Percentiles rank a stretch among this genome's conserved stretches.
phyloP scores from a whole-genome alignment of 2,797 vertebrate genomes.

The Hephaestus fuliginosus region DNA sequence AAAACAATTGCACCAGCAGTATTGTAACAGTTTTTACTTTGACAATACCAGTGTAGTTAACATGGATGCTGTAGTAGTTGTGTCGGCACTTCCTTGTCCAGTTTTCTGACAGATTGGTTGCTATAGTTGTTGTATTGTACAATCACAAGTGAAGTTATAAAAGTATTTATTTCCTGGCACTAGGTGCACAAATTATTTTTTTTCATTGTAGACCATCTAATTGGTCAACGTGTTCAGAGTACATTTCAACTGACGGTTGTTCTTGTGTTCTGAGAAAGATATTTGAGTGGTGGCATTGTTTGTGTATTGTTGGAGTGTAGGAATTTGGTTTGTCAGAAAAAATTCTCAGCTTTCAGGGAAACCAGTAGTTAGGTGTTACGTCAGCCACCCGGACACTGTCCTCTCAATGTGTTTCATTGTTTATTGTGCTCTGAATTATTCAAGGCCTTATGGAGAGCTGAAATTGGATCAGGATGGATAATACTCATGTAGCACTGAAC shows the following conservation, averaged over 20 bases:
- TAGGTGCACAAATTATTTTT: background rate
- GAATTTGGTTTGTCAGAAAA: slow-evolving; percentile 47
- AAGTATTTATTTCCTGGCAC: slow-evolving; percentile 4
- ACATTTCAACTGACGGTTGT: slow-evolving; percentile 37
- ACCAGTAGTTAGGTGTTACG: slow-evolving; percentile 55
- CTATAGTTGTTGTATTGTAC: slow-evolving; percentile 16
- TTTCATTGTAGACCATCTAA: slow-evolving; percentile 16
- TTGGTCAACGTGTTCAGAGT: slow-evolving; percentile 22
- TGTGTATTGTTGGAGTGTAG: slow-evolving; percentile 39
- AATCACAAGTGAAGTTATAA: slow-evolving; percentile 1
- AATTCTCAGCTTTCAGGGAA: slow-evolving; percentile 73
- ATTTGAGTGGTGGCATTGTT: slow-evolving; percentile 51
- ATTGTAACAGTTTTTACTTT: background rate
- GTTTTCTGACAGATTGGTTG: slow-evolving; percentile 31
- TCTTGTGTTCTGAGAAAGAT: slow-evolving; percentile 40
- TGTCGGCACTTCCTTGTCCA: background rate
- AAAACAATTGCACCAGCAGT: background rate
- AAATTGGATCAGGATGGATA: slow-evolving; percentile 70
- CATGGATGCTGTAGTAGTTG: background rate
- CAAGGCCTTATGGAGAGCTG: slow-evolving; percentile 50
- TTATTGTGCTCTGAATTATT: slow-evolving; percentile 70
- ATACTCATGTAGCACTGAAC: slow-evolving; percentile 65
- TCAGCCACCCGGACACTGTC: slow-evolving; percentile 65
- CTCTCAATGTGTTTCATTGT: slow-evolving; percentile 73
- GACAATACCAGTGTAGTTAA: background rate